These are phyloP conservation scores for Homalodisca vitripennis DNA, from an alignment of 1,140 invertebrate species.

Conservation along the genomic window DNA sequence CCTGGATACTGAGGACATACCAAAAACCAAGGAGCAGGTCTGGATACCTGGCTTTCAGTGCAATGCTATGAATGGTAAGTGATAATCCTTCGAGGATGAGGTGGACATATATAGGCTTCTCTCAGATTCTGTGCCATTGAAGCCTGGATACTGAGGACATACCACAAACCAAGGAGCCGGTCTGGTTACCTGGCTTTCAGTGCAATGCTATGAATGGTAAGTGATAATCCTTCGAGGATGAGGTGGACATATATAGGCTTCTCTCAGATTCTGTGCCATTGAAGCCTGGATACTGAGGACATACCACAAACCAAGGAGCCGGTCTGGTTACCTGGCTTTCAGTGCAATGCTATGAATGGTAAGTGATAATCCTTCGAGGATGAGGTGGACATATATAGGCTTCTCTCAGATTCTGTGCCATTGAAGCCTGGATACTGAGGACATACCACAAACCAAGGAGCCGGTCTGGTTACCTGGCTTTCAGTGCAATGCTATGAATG, in stretches of 20 bases:
- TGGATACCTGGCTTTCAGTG: constrained; percentile 89
- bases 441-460: constrained; percentile 84
- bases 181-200: constrained; percentile 86
- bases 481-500: constrained; percentile 80
- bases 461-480: constrained; percentile 88
- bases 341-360: constrained; percentile 85
- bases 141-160: constrained; percentile 77
- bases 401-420: no score
- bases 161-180: constrained; percentile 78
- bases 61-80: constrained; percentile 75
- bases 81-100: neutral
- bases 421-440: constrained; percentile 67
- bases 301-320: constrained; percentile 84
- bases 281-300: constrained; percentile 69
- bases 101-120: no score
- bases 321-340: constrained; percentile 86
- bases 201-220: constrained; percentile 83
- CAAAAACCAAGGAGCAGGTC: constrained; percentile 78
- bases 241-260: no score
- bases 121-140: no score
- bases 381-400: no score
- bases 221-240: constrained; percentile 30
- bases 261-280: no score
- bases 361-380: constrained; percentile 37
- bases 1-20: constrained; percentile 80